Base-by-base conservation (phyloP, 2,113 vertebrate genomes). In the Scartelaos histophorus region DNA sequence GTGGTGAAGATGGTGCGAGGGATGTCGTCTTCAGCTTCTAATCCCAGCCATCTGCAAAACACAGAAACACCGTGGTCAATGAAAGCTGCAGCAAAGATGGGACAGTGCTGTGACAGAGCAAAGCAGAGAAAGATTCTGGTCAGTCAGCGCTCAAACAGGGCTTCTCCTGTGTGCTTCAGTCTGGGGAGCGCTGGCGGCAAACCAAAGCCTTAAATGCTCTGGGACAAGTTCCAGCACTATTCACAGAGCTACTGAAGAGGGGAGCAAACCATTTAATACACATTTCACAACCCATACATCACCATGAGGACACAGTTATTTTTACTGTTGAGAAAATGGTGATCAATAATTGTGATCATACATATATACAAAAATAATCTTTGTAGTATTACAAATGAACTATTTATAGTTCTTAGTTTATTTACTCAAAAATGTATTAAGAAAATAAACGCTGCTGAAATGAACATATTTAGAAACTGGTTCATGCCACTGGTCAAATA, bases 91-190 rank as follows among this genome's bases (percentile, higher is more conserved):
- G 86, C 83, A 69, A 70, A 82, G 74, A 85, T 38, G 53, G 77
- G 74, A 76, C 81, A 75, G 80, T 22, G 66, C 74, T 65, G 73
- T 67, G 74, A 68, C 79, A 69, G 70, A 75, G 66, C 21, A 54
- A 51, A 51, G 66, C 15, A 58, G 13, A 73, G 68, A 45, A 22
- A 68, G 66, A 78, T 87, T 89, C 66, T 88, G 87, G 83, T 85
- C 85, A 51, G 84, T 90, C 87, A 90, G 89, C 85, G 89, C 85
- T 69, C 75, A 83, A 86, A 90, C 89, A 91, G 89, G 74, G 74
- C 86, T 91, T 78, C 85, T 88, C 86, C 79, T 87, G 82, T 89
- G 89, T 85, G 70, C 80, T 75, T 80, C 74, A 77, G 72, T 71
- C 79, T 81, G 78, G 67, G 75, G 66, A 62, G 62, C 62, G 29